Percentiles rank a stretch among this genome's conserved stretches.
Conservation (phyloP, 1,140 invertebrate genomes). For the Cydia fagiglandana region DNA sequence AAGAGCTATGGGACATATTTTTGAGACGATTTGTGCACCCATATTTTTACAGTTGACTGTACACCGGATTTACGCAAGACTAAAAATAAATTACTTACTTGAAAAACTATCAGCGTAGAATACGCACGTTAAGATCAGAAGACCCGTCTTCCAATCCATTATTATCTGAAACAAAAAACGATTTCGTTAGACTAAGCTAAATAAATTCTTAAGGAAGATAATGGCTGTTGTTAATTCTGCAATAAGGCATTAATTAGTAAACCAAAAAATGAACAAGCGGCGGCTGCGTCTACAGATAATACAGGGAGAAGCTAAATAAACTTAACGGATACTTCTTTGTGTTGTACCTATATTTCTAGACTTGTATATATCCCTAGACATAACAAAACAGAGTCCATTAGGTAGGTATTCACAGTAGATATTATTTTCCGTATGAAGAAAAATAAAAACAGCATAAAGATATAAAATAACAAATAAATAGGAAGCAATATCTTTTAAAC, state of each 20-base stretch:
- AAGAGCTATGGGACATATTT: too few species aligned
- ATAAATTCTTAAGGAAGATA: not conserved
- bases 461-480: not conserved
- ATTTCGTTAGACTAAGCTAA: constrained; percentile 32
- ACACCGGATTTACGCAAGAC: not conserved
- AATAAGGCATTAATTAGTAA: not conserved
- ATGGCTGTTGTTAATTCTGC: not conserved
- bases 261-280: not conserved
- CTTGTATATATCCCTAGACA: too few species aligned
- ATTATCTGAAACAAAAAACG: constrained; percentile 55
- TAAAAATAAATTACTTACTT: constrained; percentile 52
- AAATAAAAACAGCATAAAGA: not conserved
- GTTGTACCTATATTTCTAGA: too few species aligned
- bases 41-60: too few species aligned
- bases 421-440: not conserved
- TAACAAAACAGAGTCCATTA: too few species aligned
- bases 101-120: constrained; percentile 62
- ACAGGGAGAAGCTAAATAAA: too few species aligned
- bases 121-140: constrained; percentile 51
- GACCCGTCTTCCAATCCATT: constrained; percentile 64
- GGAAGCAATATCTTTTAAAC: not conserved
- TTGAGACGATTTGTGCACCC: too few species aligned
- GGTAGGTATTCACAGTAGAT: not conserved
- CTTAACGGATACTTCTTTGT: too few species aligned
- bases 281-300: not conserved